Base-by-base conservation (phyloP, 2,888 invertebrate genomes). In the Drosophila antonietae region DNA sequence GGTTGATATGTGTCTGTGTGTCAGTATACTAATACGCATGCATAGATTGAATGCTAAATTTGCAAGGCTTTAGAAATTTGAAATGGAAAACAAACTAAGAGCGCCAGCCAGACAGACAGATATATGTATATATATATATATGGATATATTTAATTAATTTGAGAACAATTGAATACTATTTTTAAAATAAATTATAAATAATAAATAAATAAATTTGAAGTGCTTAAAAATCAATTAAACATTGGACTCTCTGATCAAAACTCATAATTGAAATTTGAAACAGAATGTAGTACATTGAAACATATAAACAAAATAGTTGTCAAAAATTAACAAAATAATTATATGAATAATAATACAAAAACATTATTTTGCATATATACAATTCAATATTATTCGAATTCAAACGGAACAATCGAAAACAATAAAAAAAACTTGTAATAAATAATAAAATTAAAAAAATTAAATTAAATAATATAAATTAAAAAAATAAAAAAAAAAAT, bases 11-110 rank as follows among this genome's bases (percentile, higher is more conserved):
- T 33, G 55, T 46, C 55, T 39, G 39, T 37, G 62, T 77, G 69
- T 57, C 47, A 64, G 68, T 61, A 53, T 65, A 31, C 55, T 55
- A 28, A 55, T 37, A 37, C 46, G 47, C 68, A 57, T 75, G 70
- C 53, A 58, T 70, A 51, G 55, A 68, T 46, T 71, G 68, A 74
- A 52, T 68, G 73, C 62, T 72, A 62, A 80, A 71, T 56, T 73
- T 76, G 56, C 43, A 43, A 56, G 39, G 43, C 44, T 44, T 44
- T 31, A 58, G n/a, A 46, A 37, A 58, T 37, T 47, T 14, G 28
- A 56, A 57, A 47, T 67, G n/a, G 20, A 18, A 46, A 63, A 31
- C 20, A 28, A 35, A 56, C 43, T 31, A 0, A 43, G 35, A 53
- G 53, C 53, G 23, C 20, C 37, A 23, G 37, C 37, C 14, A 23